Evolutionary conservation across 1,140 invertebrate genomes (phyloP).

Genomic region (Drosophila sproati): DNA sequence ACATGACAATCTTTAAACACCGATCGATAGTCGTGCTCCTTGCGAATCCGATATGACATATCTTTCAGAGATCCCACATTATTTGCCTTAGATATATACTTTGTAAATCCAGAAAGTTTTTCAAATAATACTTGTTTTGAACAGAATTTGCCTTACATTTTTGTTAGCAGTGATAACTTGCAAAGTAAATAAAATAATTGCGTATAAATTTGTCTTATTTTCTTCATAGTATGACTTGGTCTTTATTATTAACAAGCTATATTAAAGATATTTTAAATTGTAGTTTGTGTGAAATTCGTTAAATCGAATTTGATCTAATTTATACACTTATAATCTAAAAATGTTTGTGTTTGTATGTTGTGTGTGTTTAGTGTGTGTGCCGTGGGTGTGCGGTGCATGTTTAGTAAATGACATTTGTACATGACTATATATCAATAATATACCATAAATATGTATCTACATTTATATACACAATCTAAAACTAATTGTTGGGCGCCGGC

Average conservation of each 20-base stretch:
- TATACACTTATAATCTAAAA: constrained; percentile 7
- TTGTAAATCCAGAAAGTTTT: too few relatives aligned
- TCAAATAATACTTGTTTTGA: too few relatives aligned
- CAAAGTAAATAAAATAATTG: not conserved
- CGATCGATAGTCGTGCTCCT: too few relatives aligned
- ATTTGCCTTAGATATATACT: too few relatives aligned
- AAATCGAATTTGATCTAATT: constrained; percentile 11
- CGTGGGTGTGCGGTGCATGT: not conserved
- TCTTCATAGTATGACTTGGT: constrained; percentile 66
- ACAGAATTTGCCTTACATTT: too few relatives aligned
- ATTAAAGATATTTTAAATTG: constrained; percentile 26
- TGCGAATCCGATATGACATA: too few relatives aligned
- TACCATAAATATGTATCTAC: constrained; percentile 25
- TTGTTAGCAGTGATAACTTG: too few relatives aligned
- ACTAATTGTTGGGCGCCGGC: constrained; percentile 31
- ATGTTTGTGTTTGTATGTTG: not conserved
- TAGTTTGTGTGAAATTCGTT: constrained; percentile 20
- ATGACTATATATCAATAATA: constrained; percentile 23
- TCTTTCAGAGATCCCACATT: too few relatives aligned
- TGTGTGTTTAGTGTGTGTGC: not conserved
- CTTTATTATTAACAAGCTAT: constrained; percentile 51
- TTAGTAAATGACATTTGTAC: constrained; percentile 29
- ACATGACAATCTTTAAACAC: too few relatives aligned
- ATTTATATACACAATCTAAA: constrained; percentile 23
- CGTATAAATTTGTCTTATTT: not conserved